Conservation (phyloP, 2,797 vertebrate genomes). For the Taeniopygia guttata region DNA sequence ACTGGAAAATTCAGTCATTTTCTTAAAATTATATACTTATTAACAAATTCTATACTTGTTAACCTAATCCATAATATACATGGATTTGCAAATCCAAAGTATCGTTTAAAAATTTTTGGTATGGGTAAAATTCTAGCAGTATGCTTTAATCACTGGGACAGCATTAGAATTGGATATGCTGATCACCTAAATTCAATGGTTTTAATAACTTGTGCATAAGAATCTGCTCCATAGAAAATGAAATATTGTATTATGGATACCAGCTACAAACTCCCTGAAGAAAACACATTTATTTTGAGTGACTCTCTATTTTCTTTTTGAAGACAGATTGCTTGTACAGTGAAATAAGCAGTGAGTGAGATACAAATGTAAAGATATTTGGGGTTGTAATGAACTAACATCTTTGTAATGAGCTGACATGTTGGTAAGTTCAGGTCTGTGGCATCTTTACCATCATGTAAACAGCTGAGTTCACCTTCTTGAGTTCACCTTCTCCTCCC, state of each 20-base stretch:
- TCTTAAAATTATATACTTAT: background rate
- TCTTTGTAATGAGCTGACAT: background rate
- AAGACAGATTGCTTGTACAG: background rate
- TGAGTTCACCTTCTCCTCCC: background rate
- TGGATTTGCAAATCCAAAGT: background rate
- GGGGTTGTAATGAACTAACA: background rate
- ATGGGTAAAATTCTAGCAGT: background rate
- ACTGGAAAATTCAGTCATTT: background rate
- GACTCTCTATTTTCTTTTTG: background rate
- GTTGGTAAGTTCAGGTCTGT: background rate
- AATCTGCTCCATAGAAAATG: background rate
- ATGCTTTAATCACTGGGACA: background rate
- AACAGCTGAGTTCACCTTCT: background rate
- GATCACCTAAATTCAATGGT: background rate
- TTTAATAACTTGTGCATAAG: background rate
- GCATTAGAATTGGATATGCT: background rate
- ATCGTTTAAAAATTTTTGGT: background rate
- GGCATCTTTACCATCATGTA: background rate
- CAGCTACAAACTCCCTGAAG: background rate
- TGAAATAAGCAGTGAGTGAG: background rate
- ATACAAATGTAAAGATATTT: background rate
- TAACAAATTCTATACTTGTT: background rate
- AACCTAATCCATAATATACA: background rate
- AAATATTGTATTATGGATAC: background rate
- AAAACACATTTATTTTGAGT: background rate